phyloP scores from a whole-genome alignment of 1,140 invertebrate genomes.

The Rhizoglyphus robini region DNA sequence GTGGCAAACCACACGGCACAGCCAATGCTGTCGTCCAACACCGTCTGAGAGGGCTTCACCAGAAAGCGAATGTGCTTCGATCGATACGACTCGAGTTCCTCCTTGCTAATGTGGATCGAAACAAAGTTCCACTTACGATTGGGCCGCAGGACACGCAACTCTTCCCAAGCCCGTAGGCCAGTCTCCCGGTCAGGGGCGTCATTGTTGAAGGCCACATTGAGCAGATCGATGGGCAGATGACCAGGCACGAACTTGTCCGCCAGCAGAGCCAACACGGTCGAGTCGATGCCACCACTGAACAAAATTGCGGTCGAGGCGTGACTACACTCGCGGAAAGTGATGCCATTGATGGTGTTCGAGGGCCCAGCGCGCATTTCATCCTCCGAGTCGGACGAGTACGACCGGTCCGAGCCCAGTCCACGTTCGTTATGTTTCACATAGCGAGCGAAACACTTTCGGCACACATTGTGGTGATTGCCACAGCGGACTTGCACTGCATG shows the following conservation, averaged over 20 bases:
- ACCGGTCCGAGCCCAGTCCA: slow-evolving; percentile 19
- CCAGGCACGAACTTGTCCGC: slow-evolving; percentile 53
- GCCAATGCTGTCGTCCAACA: slow-evolving; percentile 86
- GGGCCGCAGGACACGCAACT: slow-evolving; percentile 54
- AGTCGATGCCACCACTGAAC: slow-evolving; percentile 93
- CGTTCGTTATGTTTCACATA: background rate
- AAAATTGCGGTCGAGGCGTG: slow-evolving; percentile 69
- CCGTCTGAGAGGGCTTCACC: slow-evolving; percentile 62
- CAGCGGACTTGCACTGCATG: slow-evolving; percentile 49
- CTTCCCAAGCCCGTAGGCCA: slow-evolving; percentile 52
- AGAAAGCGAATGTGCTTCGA: slow-evolving; percentile 51
- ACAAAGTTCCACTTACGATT: slow-evolving; percentile 55
- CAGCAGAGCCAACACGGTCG: slow-evolving; percentile 66
- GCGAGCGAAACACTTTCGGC: slow-evolving; percentile 39
- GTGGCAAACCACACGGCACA: slow-evolving; percentile 93
- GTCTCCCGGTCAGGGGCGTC: slow-evolving; percentile 68
- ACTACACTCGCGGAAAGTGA: slow-evolving; percentile 27
- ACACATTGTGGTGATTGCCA: slow-evolving; percentile 47
- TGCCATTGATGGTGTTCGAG: background rate
- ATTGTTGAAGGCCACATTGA: slow-evolving; percentile 85
- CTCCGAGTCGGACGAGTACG: slow-evolving; percentile 21
- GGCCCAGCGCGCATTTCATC: background rate
- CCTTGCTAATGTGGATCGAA: slow-evolving; percentile 57
- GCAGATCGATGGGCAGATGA: slow-evolving; percentile 68
- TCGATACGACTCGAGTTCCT: slow-evolving; percentile 47